Conservation (phyloP, 2,113 vertebrate genomes). For the Synodontis membranacea region DNA sequence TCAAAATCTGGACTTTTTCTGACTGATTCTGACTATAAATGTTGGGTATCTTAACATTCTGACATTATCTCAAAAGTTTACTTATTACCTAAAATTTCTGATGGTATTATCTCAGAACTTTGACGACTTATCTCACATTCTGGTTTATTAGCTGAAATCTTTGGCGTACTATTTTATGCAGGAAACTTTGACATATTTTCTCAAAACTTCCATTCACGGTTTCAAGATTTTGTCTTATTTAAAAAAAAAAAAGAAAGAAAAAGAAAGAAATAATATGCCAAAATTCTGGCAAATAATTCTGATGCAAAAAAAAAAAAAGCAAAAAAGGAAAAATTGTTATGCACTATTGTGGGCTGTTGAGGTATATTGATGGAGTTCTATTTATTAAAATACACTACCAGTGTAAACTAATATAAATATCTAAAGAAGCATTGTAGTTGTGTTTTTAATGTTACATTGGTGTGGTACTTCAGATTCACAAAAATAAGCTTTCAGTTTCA, state of each 20-base stretch:
- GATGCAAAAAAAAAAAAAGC: too few species aligned
- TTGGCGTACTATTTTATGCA: background rate
- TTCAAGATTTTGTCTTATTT: background rate
- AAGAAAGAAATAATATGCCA: background rate
- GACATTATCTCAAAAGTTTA: too few species aligned
- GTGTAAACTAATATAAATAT: background rate
- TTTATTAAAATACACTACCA: background rate
- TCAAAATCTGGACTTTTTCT: too few species aligned
- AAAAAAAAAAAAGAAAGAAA: background rate
- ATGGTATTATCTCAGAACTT: too few species aligned
- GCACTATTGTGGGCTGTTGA: too few species aligned
- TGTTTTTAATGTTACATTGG: background rate
- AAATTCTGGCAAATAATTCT: background rate
- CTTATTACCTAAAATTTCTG: too few species aligned
- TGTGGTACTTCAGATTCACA: background rate
- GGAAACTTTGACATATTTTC: background rate
- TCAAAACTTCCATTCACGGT: background rate
- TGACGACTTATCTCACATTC: too few species aligned
- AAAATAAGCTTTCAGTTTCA: background rate
- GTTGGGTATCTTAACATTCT: too few species aligned
- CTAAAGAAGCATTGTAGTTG: background rate
- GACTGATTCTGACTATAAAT: too few species aligned
- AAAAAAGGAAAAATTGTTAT: too few species aligned
- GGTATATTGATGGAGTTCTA: too few species aligned
- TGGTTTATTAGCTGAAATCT: background rate